These are phyloP conservation scores for Dynastes maya DNA, from an alignment of 2,888 invertebrate genomes.

Conservation along the genomic window DNA sequence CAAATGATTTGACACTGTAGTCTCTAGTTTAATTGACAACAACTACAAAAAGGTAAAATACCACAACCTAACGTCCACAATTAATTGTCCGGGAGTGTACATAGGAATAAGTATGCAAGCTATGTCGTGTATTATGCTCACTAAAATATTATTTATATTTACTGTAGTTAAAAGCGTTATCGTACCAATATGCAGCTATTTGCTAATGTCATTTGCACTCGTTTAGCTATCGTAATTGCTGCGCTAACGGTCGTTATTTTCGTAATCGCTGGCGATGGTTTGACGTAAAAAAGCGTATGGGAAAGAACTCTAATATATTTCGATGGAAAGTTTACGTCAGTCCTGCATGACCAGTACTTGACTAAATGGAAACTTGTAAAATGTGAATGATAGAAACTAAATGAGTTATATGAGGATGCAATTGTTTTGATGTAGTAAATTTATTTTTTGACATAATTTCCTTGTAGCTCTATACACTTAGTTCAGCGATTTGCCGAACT, in stretches of 20 bases:
- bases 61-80: neutral
- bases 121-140: neutral
- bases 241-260: slow-evolving; percentile 23
- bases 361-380: too few species aligned
- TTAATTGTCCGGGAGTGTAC: neutral
- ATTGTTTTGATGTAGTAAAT: too few species aligned
- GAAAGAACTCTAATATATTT: slow-evolving; percentile 14
- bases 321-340: slow-evolving; percentile 18
- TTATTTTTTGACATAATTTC: too few species aligned
- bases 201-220: slow-evolving; percentile 42
- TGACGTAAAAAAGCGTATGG: slow-evolving; percentile 24
- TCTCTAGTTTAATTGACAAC: too few species aligned
- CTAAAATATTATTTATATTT: neutral
- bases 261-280: slow-evolving; percentile 19
- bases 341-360: too few species aligned
- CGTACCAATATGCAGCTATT: slow-evolving; percentile 4
- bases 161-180: slow-evolving; percentile 21
- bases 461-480: too few species aligned
- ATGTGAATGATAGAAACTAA: too few species aligned
- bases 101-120: neutral
- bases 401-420: too few species aligned
- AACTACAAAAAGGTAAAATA: too few species aligned
- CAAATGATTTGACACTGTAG: too few species aligned
- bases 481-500: too few species aligned
- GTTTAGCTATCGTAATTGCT: slow-evolving; percentile 23